Base-by-base conservation (phyloP, 1,140 invertebrate species). In the Papilio aristodemus region DNA sequence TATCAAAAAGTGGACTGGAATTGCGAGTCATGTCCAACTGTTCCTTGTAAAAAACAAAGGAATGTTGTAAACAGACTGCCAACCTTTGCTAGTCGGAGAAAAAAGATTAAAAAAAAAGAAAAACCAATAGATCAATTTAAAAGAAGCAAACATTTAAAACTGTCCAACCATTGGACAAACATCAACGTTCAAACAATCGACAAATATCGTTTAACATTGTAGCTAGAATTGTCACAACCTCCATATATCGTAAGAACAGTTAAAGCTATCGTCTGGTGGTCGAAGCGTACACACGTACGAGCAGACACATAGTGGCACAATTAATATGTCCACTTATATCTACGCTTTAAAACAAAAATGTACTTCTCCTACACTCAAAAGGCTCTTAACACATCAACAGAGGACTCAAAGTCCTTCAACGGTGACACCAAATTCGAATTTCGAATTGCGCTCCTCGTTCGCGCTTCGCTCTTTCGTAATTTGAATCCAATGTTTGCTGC, bases 331-430 rank as follows among this genome's bases (percentile, higher is more conserved):
- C 83, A 78, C 77, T 79, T 83, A 85, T 79, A 82, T 77, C 79
- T 77, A 70, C 68, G 75, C 76, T 80, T 79, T 85, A 85, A 86
- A 87, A 86, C 80, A 83, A 87, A 84, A 83, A 80, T 86, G 80
- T 88, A 88, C 87, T 80, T 83, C 84, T 89, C 88, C 83, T 77
- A 78, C 80, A 78, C 75, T 81, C 77, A 85, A 85, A 85, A 78
- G 77, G 77, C 78, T 84, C 84, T 85, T 80, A 84, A 85, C 83
- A 79, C 84, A 81, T 76, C 76, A 78, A 83, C 80, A 85, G 80
- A 88, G 83, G 83, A 87, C 82, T 88, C 87, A 87, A 90, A 87
- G 84, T 89, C 86, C 85, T 87, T 87, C 85, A 81, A 79, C 79
- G 86, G 84, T 79, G 79, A 85, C 76, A 87, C 85, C 78, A 84